Evolutionary conservation across 2,888 invertebrate species (phyloP).

Genomic region (Ormyrus rosae): DNA sequence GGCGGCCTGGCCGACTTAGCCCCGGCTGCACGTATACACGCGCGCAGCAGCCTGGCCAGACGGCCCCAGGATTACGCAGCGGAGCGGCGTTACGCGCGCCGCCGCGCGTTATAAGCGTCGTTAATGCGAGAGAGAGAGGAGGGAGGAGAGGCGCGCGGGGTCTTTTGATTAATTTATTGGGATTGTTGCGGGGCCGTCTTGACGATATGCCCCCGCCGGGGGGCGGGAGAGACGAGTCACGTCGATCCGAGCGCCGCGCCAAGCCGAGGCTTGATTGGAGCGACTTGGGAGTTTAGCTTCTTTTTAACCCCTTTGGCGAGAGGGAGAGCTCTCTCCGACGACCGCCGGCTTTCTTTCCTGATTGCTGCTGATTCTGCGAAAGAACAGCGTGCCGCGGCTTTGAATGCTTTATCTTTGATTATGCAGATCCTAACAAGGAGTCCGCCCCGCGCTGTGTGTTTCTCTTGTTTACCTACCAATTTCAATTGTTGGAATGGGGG

Average conservation of each 20-base stretch:
- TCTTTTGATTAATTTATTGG: slow-evolving; percentile 56
- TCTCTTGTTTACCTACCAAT: too few relatives aligned
- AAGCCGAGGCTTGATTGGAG: slow-evolving; percentile 24
- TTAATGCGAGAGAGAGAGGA: slow-evolving; percentile 38
- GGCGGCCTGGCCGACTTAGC: slow-evolving; percentile 62
- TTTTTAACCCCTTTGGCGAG: too few relatives aligned
- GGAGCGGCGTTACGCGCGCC: not conserved
- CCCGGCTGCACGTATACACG: not conserved
- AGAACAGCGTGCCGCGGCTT: too few relatives aligned
- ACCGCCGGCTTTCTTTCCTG: too few relatives aligned
- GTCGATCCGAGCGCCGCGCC: not conserved
- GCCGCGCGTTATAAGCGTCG: slow-evolving; percentile 42
- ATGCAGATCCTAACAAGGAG: too few relatives aligned
- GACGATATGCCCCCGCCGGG: not conserved
- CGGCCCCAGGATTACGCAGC: slow-evolving; percentile 69
- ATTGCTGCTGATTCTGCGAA: too few relatives aligned
- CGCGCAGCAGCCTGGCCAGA: slow-evolving; percentile 56
- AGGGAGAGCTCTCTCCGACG: too few relatives aligned
- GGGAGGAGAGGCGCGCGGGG: not conserved
- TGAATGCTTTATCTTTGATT: too few relatives aligned
- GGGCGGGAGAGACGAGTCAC: not conserved
- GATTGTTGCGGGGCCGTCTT: slow-evolving; percentile 13
- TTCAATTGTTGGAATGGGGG: too few relatives aligned
- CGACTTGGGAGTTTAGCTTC: slow-evolving; percentile 34
- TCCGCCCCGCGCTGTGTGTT: too few relatives aligned